phyloP scores from a whole-genome alignment of 2,797 vertebrate species.

The Myripristis jacobus region DNA sequence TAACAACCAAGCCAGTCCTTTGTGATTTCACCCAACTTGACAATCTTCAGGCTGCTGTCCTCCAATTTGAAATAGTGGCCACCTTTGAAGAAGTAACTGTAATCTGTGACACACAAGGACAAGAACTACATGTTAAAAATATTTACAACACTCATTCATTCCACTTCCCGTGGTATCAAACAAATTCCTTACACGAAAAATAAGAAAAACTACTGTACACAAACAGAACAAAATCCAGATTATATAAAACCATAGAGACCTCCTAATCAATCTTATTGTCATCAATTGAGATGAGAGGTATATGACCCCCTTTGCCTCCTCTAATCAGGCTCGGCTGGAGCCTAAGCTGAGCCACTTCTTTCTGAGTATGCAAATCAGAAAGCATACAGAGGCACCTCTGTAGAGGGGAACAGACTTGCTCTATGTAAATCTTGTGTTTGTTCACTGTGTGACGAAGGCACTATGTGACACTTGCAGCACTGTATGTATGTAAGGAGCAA shows the following conservation, averaged over 20 bases:
- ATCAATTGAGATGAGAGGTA: conserved; percentile 8
- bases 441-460: conserved; percentile 45
- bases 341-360: conserved; percentile 24
- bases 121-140: conserved; percentile 13
- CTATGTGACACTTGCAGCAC: conserved; percentile 56
- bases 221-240: conserved; percentile 12
- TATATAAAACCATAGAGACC: background rate
- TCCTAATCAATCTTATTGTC: conserved; percentile 19
- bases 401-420: conserved; percentile 73
- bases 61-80: conserved; percentile 95
- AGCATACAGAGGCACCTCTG: conserved; percentile 76
- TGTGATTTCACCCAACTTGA: conserved; percentile 96
- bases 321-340: conserved; percentile 25
- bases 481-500: conserved; percentile 49
- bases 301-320: conserved; percentile 21
- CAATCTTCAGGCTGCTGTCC: conserved; percentile 95
- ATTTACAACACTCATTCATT: background rate
- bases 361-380: conserved; percentile 57
- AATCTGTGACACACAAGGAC: conserved; percentile 81
- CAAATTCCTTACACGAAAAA: background rate
- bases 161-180: background rate
- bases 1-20: conserved; percentile 97
- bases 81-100: conserved; percentile 98
- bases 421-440: conserved; percentile 75
- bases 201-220: background rate